Conservation (phyloP, 2,888 invertebrate genomes). For the Microchrysa polita region DNA sequence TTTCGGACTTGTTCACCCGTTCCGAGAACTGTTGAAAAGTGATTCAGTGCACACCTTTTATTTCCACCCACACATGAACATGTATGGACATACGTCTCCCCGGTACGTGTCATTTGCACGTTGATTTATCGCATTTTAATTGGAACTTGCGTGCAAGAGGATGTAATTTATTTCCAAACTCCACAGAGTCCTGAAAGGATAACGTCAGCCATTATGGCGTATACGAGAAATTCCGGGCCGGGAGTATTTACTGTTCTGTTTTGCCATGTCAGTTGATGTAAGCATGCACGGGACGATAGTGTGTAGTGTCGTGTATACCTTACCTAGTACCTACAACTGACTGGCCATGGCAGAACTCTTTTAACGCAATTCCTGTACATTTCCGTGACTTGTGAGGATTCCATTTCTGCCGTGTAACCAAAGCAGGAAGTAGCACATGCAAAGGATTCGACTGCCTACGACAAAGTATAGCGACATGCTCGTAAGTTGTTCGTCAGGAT, state of each 20-base stretch:
- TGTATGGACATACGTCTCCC: neutral
- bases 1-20: constrained; percentile 29
- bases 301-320: no score
- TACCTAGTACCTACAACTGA: no score
- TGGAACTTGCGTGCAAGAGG: constrained; percentile 45
- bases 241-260: constrained; percentile 30
- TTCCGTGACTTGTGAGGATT: constrained; percentile 43
- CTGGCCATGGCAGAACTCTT: constrained; percentile 13
- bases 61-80: constrained; percentile 5
- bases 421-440: constrained; percentile 34
- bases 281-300: neutral
- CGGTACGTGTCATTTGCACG: constrained; percentile 43
- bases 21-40: constrained; percentile 20
- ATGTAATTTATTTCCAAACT: constrained; percentile 45
- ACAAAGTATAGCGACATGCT: constrained; percentile 16
- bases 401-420: constrained; percentile 29
- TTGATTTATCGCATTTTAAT: constrained; percentile 46
- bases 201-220: constrained; percentile 14
- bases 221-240: constrained; percentile 14
- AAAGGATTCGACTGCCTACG: constrained; percentile 26
- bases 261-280: constrained; percentile 2
- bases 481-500: neutral
- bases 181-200: constrained; percentile 36
- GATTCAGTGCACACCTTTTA: constrained; percentile 36
- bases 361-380: constrained; percentile 42